phyloP scores from a whole-genome alignment of 2,888 invertebrate species.

The Rambutsinella grinnellia region DNA sequence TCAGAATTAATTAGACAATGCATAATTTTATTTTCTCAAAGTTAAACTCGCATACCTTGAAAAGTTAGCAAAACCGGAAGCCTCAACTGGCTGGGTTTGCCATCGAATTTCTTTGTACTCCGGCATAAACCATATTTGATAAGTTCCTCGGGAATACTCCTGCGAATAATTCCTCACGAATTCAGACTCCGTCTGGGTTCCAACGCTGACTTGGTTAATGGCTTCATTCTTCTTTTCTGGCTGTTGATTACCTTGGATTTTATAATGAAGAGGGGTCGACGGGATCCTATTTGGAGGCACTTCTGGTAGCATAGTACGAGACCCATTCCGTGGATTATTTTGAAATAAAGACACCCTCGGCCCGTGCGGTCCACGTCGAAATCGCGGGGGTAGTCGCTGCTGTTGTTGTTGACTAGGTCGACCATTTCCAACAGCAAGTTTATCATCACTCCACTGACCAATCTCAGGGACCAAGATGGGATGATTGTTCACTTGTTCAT shows the following conservation, averaged over 20 bases:
- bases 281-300: too few relatives aligned
- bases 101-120: too few relatives aligned
- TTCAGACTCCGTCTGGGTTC: not conserved
- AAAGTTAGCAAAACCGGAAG: too few relatives aligned
- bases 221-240: too few relatives aligned
- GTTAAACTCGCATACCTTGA: too few relatives aligned
- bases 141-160: not conserved
- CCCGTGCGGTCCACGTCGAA: too few relatives aligned
- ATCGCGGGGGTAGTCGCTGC: not conserved
- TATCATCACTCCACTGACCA: not conserved
- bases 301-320: too few relatives aligned
- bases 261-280: not conserved
- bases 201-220: not conserved
- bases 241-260: not conserved
- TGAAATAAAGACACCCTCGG: too few relatives aligned
- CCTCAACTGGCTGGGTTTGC: too few relatives aligned
- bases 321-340: too few relatives aligned
- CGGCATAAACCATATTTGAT: not conserved
- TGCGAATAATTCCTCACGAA: not conserved
- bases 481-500: too few relatives aligned
- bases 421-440: not conserved
- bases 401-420: not conserved
- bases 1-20: not conserved
- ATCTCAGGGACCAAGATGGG: too few relatives aligned
- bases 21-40: not conserved